Evolutionary conservation across 2,888 invertebrate species (phyloP), one percentile per base, ranked within the genome.

Genomic region (Philonicus albiceps): DNA sequence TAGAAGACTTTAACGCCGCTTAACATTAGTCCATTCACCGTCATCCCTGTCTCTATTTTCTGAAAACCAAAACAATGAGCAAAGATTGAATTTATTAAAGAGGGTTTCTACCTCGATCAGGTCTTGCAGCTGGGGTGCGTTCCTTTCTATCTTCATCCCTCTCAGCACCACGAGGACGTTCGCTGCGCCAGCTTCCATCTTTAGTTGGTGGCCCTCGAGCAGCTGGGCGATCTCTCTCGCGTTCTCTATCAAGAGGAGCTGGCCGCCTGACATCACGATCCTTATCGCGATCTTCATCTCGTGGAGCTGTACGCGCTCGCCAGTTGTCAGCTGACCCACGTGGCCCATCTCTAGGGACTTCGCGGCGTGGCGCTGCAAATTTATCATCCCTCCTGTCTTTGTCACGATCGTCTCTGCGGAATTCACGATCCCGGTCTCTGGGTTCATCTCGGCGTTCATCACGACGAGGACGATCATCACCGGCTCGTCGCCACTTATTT

Each of bases 11-110:
- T 90, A 92, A 90, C 94, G 94, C 86, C 94, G 93, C 87, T 93
- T 93, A 80, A 94, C 94, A 86, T 93, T 93, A 80, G 94, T 94
- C 95, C 95, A 94, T 87, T 94, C 94, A 22, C 93, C 94, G 88
- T 93, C 94, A 89, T 94, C 94, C 0, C 93, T 90, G 81, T 93
- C 91, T 87, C 87, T 87, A 64, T 92, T 94, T 89, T 93, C 94
- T 86, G 40, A 86, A 86, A 72, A 16, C 1, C 11, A 13, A 85
- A 49, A 75, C 19, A 19, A 53, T 85, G n/a, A 53, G 11, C 7
- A 75, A 11, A 86, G 53, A 72, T 75, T n/a, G 72, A 80, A 27
- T 30, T 27, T 75, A 30, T 86, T 78, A 19, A 83, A 22, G 37
- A 55, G 6, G 22, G 4, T n/a, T 91, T 91, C 92, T 87, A 93